Evolutionary conservation across 2,797 vertebrate species (phyloP), one percentile per base, ranked within the genome.

Genomic region (Knipowitschia caucasica): DNA sequence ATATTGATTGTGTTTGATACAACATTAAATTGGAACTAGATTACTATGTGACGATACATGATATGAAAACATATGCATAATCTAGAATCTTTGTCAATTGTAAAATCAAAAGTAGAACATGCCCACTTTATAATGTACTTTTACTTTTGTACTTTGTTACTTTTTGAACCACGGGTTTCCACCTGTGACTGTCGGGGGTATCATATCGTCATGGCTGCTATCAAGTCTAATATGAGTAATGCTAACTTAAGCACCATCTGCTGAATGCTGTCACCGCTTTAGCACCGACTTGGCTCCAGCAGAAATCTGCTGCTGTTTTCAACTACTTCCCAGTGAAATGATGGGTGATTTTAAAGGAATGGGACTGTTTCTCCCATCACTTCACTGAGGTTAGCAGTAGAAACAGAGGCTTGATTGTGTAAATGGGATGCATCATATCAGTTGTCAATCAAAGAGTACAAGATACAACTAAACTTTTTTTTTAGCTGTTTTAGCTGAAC

Each of bases 201-300:
- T 83, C 81, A 78, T 71, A 59, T 77, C 68, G 69, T 77, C 56
- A 61, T 73, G 69, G 64, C 65, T 12, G n/a, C 62, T 49, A 69
- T 82, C 68, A 53, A 60, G 54, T 70, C 58, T 47, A 68, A 80
- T 76, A 80, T 69, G 76, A 80, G 62, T 64, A 69, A 78, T 77
- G 73, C 61, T 78, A 77, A 87, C 49, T 61, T 81, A 80, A 84
- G 51, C 52, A 64, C 77, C 84, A 87, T 81, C 71, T 85, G 83
- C 66, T 70, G 50, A 67, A 51, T 31, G 57, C 66, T 76, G 65
- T 85, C 71, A 73, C 56, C 56, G 63, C 73, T 40, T 21, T 47
- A 55, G 43, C 43, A 14, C 38, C 25, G 54, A 25, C 59, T 62
- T 66, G 56, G 68, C 46, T 49, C 18, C 29, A 11, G 67, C 66